Evolutionary conservation across 2,888 invertebrate species (phyloP).

Genomic region (Nomada fabriciana): DNA sequence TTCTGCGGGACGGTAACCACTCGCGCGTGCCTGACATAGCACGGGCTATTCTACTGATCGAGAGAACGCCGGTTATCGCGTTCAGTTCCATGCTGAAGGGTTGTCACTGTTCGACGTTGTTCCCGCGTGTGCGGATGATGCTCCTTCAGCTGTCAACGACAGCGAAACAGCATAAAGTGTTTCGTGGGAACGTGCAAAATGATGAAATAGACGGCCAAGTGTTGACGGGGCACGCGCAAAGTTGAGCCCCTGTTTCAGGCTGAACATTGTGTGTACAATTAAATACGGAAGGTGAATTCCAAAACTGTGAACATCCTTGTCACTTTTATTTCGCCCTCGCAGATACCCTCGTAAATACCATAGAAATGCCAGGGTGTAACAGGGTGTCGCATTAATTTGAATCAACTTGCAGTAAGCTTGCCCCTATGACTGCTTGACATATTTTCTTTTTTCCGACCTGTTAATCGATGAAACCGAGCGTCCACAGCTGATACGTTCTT

Average conservation of each 20-base stretch:
- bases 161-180: neutral
- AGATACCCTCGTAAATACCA: too few relatives aligned
- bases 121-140: neutral
- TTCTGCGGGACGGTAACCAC: slow-evolving; percentile 47
- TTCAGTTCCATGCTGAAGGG: slow-evolving; percentile 23
- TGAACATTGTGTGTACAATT: neutral
- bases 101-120: slow-evolving; percentile 29
- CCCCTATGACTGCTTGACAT: neutral
- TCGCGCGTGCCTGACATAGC: slow-evolving; percentile 59
- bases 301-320: neutral
- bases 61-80: slow-evolving; percentile 21
- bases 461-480: slow-evolving; percentile 41
- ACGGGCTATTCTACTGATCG: slow-evolving; percentile 50
- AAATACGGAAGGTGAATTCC: neutral
- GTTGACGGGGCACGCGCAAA: too few relatives aligned
- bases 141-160: slow-evolving; percentile 29
- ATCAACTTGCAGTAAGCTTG: neutral
- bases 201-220: neutral
- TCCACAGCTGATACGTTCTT: slow-evolving; percentile 33
- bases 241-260: neutral
- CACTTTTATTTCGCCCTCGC: slow-evolving; percentile 8
- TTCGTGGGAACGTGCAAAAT: neutral
- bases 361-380: slow-evolving; percentile 18
- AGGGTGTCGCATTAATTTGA: slow-evolving; percentile 8
- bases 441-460: slow-evolving; percentile 27